phyloP scores from a whole-genome alignment of 2,888 invertebrate genomes.

The Phalera bucephala region DNA sequence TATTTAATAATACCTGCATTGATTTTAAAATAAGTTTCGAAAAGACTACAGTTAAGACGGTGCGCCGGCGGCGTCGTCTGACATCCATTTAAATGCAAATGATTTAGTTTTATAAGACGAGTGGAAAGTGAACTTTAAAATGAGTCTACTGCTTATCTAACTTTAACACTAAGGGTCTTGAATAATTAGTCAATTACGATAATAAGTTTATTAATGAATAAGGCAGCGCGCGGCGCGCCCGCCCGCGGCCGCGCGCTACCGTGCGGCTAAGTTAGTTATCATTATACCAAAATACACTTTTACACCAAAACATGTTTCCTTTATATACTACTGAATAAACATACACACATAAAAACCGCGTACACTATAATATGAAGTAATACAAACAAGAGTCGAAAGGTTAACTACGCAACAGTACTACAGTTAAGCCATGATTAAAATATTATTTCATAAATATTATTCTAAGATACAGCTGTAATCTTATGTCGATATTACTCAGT shows the following conservation, averaged over 20 bases:
- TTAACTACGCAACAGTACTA: slow-evolving; percentile 80
- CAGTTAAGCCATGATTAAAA: slow-evolving; percentile 79
- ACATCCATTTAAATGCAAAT: slow-evolving; percentile 72
- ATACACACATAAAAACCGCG: slow-evolving; percentile 82
- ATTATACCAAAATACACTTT: slow-evolving; percentile 79
- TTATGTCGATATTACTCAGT: slow-evolving; percentile 65
- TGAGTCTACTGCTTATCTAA: slow-evolving; percentile 67
- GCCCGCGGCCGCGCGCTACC: slow-evolving; percentile 31
- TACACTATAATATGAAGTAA: slow-evolving; percentile 79
- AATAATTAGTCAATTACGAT: slow-evolving; percentile 84
- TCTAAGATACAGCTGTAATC: slow-evolving; percentile 68
- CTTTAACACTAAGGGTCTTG: slow-evolving; percentile 73
- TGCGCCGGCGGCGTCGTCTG: slow-evolving; percentile 53
- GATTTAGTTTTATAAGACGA: slow-evolving; percentile 60
- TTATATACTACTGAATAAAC: slow-evolving; percentile 80
- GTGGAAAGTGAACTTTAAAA: slow-evolving; percentile 67
- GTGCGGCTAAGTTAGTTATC: slow-evolving; percentile 53
- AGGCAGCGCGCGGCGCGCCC: slow-evolving; percentile 37
- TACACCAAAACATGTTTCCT: slow-evolving; percentile 73
- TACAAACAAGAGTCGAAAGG: slow-evolving; percentile 70
- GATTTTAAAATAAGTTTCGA: slow-evolving; percentile 77
- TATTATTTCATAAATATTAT: slow-evolving; percentile 76
- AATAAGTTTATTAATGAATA: slow-evolving; percentile 72
- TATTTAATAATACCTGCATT: slow-evolving; percentile 82
- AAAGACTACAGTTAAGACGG: slow-evolving; percentile 62